phyloP scores from a whole-genome alignment of 2,888 invertebrate species.

The Uloborus plumipes region DNA sequence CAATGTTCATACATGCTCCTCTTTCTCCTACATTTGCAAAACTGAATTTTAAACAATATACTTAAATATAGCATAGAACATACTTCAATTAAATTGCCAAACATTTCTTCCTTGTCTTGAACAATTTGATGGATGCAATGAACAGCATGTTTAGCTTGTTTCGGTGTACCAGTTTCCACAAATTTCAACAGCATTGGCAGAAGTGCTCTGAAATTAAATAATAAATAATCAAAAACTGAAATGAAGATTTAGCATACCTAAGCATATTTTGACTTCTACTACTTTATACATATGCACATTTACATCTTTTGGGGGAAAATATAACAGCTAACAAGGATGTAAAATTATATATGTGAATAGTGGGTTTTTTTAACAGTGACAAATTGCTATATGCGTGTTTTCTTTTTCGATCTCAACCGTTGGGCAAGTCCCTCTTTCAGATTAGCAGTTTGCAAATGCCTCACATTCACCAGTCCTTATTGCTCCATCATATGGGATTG shows the following conservation, averaged over 20 bases:
- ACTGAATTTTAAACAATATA: neutral
- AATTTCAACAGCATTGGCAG: slow-evolving; percentile 89
- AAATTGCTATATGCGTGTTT: too few relatives aligned
- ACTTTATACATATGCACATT: neutral
- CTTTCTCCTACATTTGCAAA: neutral
- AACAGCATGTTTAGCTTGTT: slow-evolving; percentile 96
- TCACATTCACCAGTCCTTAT: too few relatives aligned
- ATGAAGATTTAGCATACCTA: neutral
- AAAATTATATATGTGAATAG: too few relatives aligned
- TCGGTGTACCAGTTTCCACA: slow-evolving; percentile 89
- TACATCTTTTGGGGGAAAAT: too few relatives aligned
- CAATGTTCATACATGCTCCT: too few relatives aligned
- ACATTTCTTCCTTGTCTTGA: slow-evolving; percentile 76
- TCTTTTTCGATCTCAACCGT: too few relatives aligned
- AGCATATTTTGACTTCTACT: neutral
- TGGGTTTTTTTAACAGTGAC: too few relatives aligned
- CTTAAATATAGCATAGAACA: slow-evolving; percentile 16
- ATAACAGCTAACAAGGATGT: too few relatives aligned
- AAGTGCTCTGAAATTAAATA: slow-evolving; percentile 76
- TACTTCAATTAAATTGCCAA: slow-evolving; percentile 84
- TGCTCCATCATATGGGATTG: too few relatives aligned
- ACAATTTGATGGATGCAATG: slow-evolving; percentile 79
- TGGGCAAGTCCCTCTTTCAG: too few relatives aligned
- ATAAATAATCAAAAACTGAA: neutral
- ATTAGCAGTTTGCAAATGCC: too few relatives aligned